Base-by-base conservation (phyloP, 2,888 invertebrate genomes). In the Hirtodrosophila confusa region DNA sequence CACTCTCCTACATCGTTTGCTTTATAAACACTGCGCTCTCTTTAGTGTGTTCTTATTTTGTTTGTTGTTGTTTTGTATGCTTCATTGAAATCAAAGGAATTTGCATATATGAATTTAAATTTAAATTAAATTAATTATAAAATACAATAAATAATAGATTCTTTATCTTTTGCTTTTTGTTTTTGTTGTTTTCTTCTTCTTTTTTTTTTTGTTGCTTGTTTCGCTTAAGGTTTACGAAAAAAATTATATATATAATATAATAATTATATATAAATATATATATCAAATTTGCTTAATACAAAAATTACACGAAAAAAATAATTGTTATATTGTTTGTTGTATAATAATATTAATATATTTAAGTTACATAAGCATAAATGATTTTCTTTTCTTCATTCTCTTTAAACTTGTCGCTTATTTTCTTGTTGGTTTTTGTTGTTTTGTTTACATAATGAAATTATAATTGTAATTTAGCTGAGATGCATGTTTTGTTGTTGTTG, bases 71-170 rank as follows among this genome's bases (percentile, higher is more conserved):
- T 44, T 65, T 64, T 61, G 43, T 54, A 48, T 68, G 43, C 17
- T 17, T 17, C 17, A 17, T 17, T 17, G 1, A 17, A 17, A 17
- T 17, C 17, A 17, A 17, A 17, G 17, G 17, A 17, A 17, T 69
- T 49, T 61, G 27, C 31, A 41, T 56, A 41, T 56, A 56, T 51
- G 45, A 72, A 53, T 64, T 27, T 27, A 27, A 62, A 56, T 48
- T 60, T 64, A 74, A 70, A 77, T 78, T 69, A 77, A 85, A 85
- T 77, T 75, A 77, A 85, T 85, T 82, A 79, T 77, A 82, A 80
- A 82, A 69, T 82, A 82, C 86, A 85, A 82, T 82, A 82, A 82
- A 82, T 80, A 80, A 82, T 77, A 65, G 82, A 56, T 58, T 68
- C 49, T 69, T 69, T 66, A 69, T 49, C 65, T 69, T 58, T 57